phyloP scores from a whole-genome alignment of 2,113 vertebrate genomes.

The Smithornis capensis region DNA sequence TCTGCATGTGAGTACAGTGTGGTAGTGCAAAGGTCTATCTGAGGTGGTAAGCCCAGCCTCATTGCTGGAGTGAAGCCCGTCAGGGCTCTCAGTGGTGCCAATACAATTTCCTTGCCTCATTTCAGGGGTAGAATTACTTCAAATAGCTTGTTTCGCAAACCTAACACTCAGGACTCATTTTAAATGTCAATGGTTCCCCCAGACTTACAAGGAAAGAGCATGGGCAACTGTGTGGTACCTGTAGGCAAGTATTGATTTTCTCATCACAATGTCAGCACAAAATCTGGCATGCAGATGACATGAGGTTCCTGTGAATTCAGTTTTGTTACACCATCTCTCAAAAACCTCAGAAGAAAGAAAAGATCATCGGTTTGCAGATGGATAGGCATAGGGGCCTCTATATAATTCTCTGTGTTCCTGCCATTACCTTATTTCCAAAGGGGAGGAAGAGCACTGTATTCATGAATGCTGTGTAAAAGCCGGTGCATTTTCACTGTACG shows the following conservation, averaged over 20 bases:
- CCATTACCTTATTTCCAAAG: not conserved
- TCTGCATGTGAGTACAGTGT: not conserved
- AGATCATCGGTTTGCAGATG: not conserved
- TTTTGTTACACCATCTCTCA: not conserved
- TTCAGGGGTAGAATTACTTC: not conserved
- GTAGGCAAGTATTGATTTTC: not conserved
- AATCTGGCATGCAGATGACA: not conserved
- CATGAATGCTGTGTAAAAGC: not conserved
- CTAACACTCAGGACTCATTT: not conserved
- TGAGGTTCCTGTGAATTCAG: not conserved
- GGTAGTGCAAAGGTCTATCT: not conserved
- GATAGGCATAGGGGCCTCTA: not conserved
- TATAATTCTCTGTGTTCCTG: not conserved
- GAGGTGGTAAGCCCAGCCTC: no score
- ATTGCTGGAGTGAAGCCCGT: not conserved
- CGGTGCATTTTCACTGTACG: slow-evolving; percentile 7
- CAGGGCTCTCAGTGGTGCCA: not conserved
- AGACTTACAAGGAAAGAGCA: not conserved
- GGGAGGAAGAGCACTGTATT: not conserved
- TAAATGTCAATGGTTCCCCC: not conserved
- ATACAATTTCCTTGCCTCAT: not conserved
- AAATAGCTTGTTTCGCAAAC: not conserved
- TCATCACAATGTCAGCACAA: not conserved
- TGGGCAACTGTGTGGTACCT: not conserved
- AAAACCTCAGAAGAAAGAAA: not conserved